These are phyloP conservation scores for Perizoma affinitatum DNA, from an alignment of 2,888 invertebrate species.

Conservation along the genomic window DNA sequence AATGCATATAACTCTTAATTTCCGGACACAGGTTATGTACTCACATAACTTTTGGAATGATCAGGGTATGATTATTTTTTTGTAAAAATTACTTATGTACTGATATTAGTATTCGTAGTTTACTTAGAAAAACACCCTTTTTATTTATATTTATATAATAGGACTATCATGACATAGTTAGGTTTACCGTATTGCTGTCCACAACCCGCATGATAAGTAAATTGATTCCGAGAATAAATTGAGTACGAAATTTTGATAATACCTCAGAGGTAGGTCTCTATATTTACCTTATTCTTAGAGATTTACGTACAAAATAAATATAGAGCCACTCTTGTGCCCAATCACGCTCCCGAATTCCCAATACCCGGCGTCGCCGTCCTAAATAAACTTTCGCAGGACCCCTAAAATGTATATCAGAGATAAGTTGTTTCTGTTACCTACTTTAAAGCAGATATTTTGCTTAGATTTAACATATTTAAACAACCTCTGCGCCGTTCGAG, in stretches of 20 bases:
- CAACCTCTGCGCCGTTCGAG: slow-evolving; percentile 10
- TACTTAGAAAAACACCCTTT: too few species aligned
- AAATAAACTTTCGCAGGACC: slow-evolving; percentile 64
- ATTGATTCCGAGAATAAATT: slow-evolving; percentile 33
- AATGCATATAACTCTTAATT: too few species aligned
- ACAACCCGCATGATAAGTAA: slow-evolving; percentile 14
- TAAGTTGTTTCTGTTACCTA: slow-evolving; percentile 31
- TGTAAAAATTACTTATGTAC: too few species aligned
- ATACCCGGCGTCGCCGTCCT: slow-evolving; percentile 65
- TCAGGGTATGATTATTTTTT: too few species aligned
- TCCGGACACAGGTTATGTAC: too few species aligned
- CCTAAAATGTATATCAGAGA: slow-evolving; percentile 56
- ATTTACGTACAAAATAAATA: slow-evolving; percentile 75
- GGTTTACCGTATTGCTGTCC: slow-evolving; percentile 3
- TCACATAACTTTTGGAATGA: too few species aligned
- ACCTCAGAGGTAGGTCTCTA: slow-evolving; percentile 45
- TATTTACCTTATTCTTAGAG: slow-evolving; percentile 68
- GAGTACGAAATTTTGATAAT: slow-evolving; percentile 45
- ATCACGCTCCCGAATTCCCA: slow-evolving; percentile 66
- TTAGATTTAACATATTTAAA: slow-evolving; percentile 21
- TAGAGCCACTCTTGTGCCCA: slow-evolving; percentile 60
- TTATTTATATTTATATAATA: not conserved
- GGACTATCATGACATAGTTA: not conserved
- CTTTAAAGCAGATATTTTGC: slow-evolving; percentile 21
- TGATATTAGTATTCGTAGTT: too few species aligned